phyloP scores from a whole-genome alignment of 2,888 invertebrate genomes.

The Andrena camellia region DNA sequence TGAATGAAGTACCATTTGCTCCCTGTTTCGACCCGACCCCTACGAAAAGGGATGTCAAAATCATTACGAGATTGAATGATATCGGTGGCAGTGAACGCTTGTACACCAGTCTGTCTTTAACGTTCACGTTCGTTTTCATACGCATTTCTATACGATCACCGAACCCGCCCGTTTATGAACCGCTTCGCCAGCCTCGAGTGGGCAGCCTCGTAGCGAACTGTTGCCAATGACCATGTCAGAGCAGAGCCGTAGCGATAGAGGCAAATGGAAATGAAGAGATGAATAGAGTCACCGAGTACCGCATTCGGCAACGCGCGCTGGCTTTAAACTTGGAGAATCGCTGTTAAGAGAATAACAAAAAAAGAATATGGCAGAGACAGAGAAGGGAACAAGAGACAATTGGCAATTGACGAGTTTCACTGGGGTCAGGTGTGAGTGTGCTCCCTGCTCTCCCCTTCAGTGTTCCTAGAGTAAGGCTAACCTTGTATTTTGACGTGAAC shows the following conservation, averaged over 20 bases:
- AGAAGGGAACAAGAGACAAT: slow-evolving; percentile 65
- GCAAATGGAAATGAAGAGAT: slow-evolving; percentile 11
- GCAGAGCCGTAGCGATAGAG: slow-evolving; percentile 64
- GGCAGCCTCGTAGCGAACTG: slow-evolving; percentile 83
- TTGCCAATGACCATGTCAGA: slow-evolving; percentile 82
- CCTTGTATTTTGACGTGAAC: slow-evolving; percentile 63
- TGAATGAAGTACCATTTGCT: slow-evolving; percentile 80
- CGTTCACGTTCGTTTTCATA: slow-evolving; percentile 54
- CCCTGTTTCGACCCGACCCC: slow-evolving; percentile 82
- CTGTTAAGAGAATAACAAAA: slow-evolving; percentile 1
- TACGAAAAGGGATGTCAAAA: slow-evolving; percentile 83
- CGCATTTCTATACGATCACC: slow-evolving; percentile 52
- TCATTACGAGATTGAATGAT: slow-evolving; percentile 58
- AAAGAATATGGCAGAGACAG: not conserved
- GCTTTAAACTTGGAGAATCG: slow-evolving; percentile 16
- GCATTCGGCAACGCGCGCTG: slow-evolving; percentile 42
- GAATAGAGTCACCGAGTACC: slow-evolving; percentile 24
- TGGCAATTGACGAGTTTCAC: slow-evolving; percentile 84
- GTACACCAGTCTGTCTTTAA: slow-evolving; percentile 44
- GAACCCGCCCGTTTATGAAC: slow-evolving; percentile 57
- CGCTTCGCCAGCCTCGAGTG: slow-evolving; percentile 81
- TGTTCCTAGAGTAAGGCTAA: slow-evolving; percentile 78
- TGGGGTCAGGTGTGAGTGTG: slow-evolving; percentile 85
- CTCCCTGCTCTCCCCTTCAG: slow-evolving; percentile 81
- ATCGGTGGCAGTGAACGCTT: slow-evolving; percentile 41